phyloP scores from a whole-genome alignment of 2,797 vertebrate genomes.

The Coilia nasus region DNA sequence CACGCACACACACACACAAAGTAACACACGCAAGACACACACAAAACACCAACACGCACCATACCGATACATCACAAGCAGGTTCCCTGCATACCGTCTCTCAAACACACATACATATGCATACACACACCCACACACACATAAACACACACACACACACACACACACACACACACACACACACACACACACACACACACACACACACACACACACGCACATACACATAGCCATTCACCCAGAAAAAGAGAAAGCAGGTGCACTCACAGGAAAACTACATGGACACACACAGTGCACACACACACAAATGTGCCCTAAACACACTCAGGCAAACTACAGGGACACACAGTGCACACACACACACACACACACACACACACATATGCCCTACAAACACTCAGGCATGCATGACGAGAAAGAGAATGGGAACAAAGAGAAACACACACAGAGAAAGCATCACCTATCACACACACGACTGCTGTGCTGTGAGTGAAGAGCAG shows the following conservation, averaged over 20 bases:
- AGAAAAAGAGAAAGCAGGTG: not conserved
- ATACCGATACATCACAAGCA: no score
- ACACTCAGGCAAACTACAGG: not conserved
- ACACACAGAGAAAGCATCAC: not conserved
- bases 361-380: not conserved
- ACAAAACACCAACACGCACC: not conserved
- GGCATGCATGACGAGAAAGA: not conserved
- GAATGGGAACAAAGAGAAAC: not conserved
- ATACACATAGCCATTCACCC: not conserved
- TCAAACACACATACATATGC: no score
- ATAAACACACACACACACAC: not conserved
- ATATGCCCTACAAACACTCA: not conserved
- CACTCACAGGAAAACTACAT: not conserved
- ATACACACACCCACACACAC: not conserved
- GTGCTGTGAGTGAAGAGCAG: no score
- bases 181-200: not conserved
- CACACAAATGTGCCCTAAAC: not conserved
- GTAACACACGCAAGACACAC: not conserved
- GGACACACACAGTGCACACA: not conserved
- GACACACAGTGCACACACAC: conserved; percentile 13
- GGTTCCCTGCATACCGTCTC: no score
- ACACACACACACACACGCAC: conserved; percentile 3
- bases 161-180: conserved; percentile 13
- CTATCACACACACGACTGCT: not conserved
- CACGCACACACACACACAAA: no score